Percentiles rank a stretch among this genome's conserved stretches.
phyloP scores from a whole-genome alignment of 2,888 invertebrate genomes.

The Dinocampus coccinellae region DNA sequence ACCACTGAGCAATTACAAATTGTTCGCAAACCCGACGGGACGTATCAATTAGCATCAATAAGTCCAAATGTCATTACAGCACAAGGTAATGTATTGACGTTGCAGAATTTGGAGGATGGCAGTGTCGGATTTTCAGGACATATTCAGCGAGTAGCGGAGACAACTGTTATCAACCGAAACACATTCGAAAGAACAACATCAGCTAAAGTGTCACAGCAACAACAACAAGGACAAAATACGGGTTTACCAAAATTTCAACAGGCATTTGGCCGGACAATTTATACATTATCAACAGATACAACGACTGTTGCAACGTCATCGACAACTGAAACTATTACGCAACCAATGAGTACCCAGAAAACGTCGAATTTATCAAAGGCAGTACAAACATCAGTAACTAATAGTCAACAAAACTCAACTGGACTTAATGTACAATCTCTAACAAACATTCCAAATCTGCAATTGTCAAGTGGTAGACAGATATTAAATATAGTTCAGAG shows the following conservation, averaged over 20 bases:
- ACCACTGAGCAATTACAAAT: constrained; percentile 61
- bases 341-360: constrained; percentile 52
- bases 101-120: constrained; percentile 61
- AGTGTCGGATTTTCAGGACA: constrained; percentile 56
- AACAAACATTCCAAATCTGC: constrained; percentile 60
- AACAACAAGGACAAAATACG: constrained; percentile 54
- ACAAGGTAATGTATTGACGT: constrained; percentile 57
- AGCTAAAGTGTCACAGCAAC: constrained; percentile 43
- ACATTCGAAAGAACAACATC: constrained; percentile 55
- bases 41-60: constrained; percentile 61
- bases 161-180: constrained; percentile 46
- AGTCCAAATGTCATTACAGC: constrained; percentile 55
- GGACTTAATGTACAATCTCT: constrained; percentile 61
- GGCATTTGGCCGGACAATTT: constrained; percentile 82
- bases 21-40: constrained; percentile 64
- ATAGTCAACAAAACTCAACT: constrained; percentile 46
- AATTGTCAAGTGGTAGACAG: constrained; percentile 57
- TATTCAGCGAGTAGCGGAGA: constrained; percentile 50
- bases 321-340: constrained; percentile 48
- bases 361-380: constrained; percentile 65
- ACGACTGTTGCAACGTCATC: constrained; percentile 28
- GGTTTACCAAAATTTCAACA: constrained; percentile 83
- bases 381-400: constrained; percentile 66
- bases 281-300: constrained; percentile 52
- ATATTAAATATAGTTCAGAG: constrained; percentile 65